These are phyloP conservation scores for Drosophila engyochracea DNA, from an alignment of 2,888 invertebrate genomes.

Conservation along the genomic window DNA sequence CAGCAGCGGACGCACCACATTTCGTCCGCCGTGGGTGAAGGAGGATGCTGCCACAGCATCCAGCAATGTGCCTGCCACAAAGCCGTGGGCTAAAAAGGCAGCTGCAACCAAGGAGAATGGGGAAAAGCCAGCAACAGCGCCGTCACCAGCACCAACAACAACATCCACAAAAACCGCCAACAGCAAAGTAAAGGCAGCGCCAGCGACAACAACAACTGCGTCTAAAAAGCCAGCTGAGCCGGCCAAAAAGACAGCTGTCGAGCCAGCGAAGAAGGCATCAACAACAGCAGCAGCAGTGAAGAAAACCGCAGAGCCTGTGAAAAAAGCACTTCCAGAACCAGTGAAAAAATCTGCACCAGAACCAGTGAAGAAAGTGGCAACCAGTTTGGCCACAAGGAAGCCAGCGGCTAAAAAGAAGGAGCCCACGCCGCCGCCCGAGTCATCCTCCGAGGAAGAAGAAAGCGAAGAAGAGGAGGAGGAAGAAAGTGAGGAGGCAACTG, in stretches of 20 bases:
- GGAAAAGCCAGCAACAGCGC: constrained; percentile 39
- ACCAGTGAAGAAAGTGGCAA: constrained; percentile 52
- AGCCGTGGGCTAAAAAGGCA: constrained; percentile 69
- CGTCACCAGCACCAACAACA: constrained; percentile 67
- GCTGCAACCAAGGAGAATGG: constrained; percentile 55
- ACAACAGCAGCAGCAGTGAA: constrained; percentile 42
- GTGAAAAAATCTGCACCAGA: constrained; percentile 62
- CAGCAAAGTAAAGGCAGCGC: constrained; percentile 42
- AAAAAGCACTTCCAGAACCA: constrained; percentile 47
- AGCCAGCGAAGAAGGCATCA: constrained; percentile 59
- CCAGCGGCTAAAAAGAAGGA: constrained; percentile 80
- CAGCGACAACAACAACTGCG: constrained; percentile 66
- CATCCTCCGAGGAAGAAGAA: constrained; percentile 74
- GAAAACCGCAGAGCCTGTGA: constrained; percentile 50
- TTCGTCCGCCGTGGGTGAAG: constrained; percentile 90
- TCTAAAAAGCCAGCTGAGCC: constrained; percentile 69
- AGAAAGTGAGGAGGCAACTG: constrained; percentile 70
- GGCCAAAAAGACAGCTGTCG: constrained; percentile 39
- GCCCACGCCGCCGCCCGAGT: constrained; percentile 79
- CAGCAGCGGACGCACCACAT: constrained; percentile 87
- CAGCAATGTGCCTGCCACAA: constrained; percentile 45
- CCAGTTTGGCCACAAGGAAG: constrained; percentile 49
- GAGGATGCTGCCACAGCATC: constrained; percentile 85
- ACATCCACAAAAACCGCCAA: constrained; percentile 24
- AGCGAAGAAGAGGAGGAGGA: constrained; percentile 65